Evolutionary conservation across 2,113 vertebrate genomes (phyloP).

Genomic region (Ascaphus truei): DNA sequence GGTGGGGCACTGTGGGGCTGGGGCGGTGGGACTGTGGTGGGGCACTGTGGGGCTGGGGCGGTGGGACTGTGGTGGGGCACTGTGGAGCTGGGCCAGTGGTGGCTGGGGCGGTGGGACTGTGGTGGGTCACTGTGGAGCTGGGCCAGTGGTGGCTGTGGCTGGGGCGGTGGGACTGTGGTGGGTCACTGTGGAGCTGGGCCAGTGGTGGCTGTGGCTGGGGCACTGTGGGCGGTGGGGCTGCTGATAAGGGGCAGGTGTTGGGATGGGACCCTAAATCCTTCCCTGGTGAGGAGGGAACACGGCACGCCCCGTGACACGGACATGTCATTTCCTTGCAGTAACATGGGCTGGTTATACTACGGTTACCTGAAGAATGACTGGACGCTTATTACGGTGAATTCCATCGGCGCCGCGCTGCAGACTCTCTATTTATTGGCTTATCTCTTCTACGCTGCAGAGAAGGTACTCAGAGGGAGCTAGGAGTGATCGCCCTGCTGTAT

Average conservation of each 20-base stretch:
- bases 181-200: neutral
- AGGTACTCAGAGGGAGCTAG: no score
- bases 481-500: no score
- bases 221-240: neutral
- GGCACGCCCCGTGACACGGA: no score
- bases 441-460: slow-evolving; percentile 70
- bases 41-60: neutral
- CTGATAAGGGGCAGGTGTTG: no score
- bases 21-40: neutral
- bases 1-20: neutral
- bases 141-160: neutral
- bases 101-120: neutral
- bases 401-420: slow-evolving; percentile 76
- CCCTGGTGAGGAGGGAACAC: no score
- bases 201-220: no score
- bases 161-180: neutral
- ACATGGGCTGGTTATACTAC: slow-evolving; percentile 88
- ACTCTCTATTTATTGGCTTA: slow-evolving; percentile 75
- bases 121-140: no score
- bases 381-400: slow-evolving; percentile 75
- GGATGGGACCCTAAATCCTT: neutral
- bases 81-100: neutral
- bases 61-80: neutral
- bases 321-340: slow-evolving; percentile 57
- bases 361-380: slow-evolving; percentile 75